Conservation (phyloP, 2,888 invertebrate genomes). For the Orthosia cruda region DNA sequence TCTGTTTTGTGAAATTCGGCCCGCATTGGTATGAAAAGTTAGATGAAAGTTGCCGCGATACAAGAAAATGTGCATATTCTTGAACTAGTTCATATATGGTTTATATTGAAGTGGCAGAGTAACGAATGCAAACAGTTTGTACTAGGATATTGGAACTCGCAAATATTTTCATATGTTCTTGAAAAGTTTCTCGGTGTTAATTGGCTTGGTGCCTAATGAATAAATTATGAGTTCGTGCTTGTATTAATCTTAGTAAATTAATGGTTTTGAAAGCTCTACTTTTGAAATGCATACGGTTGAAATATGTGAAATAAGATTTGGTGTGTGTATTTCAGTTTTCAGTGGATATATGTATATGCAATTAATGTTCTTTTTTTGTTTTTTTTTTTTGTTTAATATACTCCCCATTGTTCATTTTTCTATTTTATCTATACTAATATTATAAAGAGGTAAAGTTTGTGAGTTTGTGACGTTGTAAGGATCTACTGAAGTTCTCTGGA, state of each 20-base stretch:
- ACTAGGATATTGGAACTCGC: slow-evolving; percentile 24
- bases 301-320: neutral
- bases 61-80: slow-evolving; percentile 68
- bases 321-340: slow-evolving; percentile 1
- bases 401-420: no score
- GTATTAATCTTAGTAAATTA: slow-evolving; percentile 23
- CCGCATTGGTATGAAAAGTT: slow-evolving; percentile 72
- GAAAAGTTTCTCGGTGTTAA: slow-evolving; percentile 25
- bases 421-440: no score
- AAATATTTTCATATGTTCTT: slow-evolving; percentile 35
- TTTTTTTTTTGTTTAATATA: no score
- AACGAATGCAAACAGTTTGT: slow-evolving; percentile 60
- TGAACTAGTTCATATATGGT: slow-evolving; percentile 60
- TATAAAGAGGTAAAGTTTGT: no score
- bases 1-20: slow-evolving; percentile 69
- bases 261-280: slow-evolving; percentile 21
- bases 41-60: slow-evolving; percentile 67
- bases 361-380: no score
- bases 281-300: neutral
- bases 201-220: slow-evolving; percentile 46
- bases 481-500: no score
- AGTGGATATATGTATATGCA: neutral
- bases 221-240: slow-evolving; percentile 28
- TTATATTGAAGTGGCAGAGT: slow-evolving; percentile 61
- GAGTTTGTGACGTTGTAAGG: no score